phyloP scores from a whole-genome alignment of 1,140 invertebrate genomes.

The Drosophila murphyi region DNA sequence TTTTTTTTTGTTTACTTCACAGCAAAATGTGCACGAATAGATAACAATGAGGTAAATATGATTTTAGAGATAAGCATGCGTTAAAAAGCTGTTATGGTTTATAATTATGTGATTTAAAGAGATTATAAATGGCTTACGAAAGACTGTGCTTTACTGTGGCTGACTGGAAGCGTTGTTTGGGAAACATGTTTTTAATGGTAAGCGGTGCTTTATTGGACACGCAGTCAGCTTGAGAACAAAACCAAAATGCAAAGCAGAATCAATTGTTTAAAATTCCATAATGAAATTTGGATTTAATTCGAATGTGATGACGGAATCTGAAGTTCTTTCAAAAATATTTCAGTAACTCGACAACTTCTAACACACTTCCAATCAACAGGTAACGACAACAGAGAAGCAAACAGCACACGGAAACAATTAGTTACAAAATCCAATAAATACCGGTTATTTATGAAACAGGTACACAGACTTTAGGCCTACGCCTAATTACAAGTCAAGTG shows the following conservation, averaged over 20 bases:
- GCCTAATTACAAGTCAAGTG: slow-evolving; percentile 73
- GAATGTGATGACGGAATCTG: neutral
- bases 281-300: no score
- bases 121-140: neutral
- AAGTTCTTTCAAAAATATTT: neutral
- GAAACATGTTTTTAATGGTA: neutral
- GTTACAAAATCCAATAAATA: neutral
- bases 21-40: slow-evolving; percentile 9
- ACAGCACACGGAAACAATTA: slow-evolving; percentile 1
- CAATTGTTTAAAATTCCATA: no score
- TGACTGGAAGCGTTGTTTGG: neutral
- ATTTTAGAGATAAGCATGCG: neutral
- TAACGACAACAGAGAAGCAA: neutral
- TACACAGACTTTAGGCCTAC: slow-evolving; percentile 13
- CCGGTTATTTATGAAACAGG: slow-evolving; percentile 5
- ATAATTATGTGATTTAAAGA: neutral
- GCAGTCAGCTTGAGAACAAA: neutral
- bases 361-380: neutral
- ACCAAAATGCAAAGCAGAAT: neutral
- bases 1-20: slow-evolving; percentile 11
- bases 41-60: slow-evolving; percentile 40
- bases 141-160: neutral
- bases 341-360: neutral
- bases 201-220: neutral
- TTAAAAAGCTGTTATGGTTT: neutral